Conservation (phyloP, 2,888 invertebrate species). For the Neoitamus cyanurus region DNA sequence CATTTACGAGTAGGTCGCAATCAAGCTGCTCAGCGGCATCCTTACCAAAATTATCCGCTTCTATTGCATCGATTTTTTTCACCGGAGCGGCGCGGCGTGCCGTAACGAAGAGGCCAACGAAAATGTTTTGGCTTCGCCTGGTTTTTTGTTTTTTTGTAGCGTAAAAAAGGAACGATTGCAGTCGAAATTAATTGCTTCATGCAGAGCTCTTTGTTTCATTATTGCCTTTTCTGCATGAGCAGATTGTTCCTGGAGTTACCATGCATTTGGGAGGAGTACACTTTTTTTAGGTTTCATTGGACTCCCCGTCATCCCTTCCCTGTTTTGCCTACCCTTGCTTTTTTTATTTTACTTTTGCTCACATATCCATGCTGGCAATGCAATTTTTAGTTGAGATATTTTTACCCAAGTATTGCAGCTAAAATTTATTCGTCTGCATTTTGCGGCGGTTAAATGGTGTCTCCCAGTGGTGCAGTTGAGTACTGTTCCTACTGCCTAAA, state of each 20-base stretch:
- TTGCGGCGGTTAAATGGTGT: background rate
- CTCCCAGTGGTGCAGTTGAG: background rate
- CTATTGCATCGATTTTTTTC: background rate
- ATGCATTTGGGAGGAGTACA: background rate
- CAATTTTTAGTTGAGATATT: background rate
- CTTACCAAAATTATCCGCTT: background rate
- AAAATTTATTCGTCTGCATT: background rate
- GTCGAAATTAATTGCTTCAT: constrained; percentile 15
- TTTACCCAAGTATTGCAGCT: background rate
- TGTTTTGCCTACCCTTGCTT: background rate
- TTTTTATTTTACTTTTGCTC: background rate
- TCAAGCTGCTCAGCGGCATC: background rate
- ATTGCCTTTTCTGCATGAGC: constrained; percentile 17
- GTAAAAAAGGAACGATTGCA: background rate
- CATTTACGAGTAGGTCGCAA: background rate
- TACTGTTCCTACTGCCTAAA: background rate
- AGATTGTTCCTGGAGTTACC: background rate
- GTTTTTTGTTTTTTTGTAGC: background rate
- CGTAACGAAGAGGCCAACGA: background rate
- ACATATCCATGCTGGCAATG: background rate
- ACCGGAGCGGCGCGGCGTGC: background rate
- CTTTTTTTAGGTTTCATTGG: background rate
- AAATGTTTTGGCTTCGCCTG: background rate
- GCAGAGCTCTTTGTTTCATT: constrained; percentile 8
- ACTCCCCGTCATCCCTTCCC: background rate